phyloP scores from a whole-genome alignment of 2,797 vertebrate genomes.

The Clarias fuscus region DNA sequence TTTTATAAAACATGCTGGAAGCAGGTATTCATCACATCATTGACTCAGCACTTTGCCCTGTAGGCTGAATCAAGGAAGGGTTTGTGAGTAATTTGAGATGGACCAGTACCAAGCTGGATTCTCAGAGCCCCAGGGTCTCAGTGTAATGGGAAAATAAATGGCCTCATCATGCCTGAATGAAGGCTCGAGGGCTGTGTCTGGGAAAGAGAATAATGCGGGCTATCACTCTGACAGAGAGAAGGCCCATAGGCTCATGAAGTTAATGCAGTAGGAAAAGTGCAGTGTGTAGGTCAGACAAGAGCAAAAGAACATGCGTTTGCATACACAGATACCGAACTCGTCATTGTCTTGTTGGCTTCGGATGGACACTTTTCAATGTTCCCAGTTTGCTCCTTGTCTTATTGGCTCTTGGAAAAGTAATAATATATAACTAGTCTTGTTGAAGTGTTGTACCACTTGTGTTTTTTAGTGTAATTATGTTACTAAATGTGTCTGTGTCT shows the following conservation, averaged over 20 bases:
- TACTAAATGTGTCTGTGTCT: neutral
- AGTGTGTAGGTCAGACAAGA: slow-evolving; percentile 14
- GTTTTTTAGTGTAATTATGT: neutral
- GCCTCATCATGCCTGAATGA: slow-evolving; percentile 58
- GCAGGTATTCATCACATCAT: neutral
- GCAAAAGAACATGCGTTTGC: neutral
- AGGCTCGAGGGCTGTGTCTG: slow-evolving; percentile 16
- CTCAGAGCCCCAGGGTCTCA: slow-evolving; percentile 59
- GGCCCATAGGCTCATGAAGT: neutral
- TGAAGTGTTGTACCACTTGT: neutral
- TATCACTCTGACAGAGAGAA: slow-evolving; percentile 14
- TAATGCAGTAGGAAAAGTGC: neutral
- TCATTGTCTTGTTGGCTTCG: neutral
- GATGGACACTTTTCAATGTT: neutral
- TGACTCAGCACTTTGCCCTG: slow-evolving; percentile 18
- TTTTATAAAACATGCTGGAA: neutral
- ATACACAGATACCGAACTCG: neutral
- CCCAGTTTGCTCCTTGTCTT: neutral
- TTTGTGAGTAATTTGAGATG: slow-evolving; percentile 20
- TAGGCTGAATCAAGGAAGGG: slow-evolving; percentile 9
- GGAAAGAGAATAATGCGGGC: slow-evolving; percentile 6
- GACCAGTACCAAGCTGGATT: slow-evolving; percentile 50
- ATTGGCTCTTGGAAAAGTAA: neutral
- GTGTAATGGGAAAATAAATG: slow-evolving; percentile 72
- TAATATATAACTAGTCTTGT: neutral